Conservation (phyloP, 2,888 invertebrate species). For the Drosophila mayaguana region DNA sequence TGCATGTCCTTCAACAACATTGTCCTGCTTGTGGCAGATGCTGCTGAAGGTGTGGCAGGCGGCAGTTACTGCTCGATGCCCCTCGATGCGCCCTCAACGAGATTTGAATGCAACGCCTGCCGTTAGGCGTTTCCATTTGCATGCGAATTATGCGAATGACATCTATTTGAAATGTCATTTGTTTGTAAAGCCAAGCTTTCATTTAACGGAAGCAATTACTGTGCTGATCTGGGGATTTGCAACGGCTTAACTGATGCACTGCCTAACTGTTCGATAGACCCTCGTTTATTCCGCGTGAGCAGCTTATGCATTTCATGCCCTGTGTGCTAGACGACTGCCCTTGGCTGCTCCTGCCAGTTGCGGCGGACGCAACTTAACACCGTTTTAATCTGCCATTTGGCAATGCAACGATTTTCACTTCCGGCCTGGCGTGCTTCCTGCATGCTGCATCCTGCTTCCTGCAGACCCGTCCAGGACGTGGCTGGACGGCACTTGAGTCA, state of each 20-base stretch:
- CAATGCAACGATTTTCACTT: conserved; percentile 58
- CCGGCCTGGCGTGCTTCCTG: conserved; percentile 23
- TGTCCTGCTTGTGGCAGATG: conserved; percentile 46
- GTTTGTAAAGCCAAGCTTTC: conserved; percentile 38
- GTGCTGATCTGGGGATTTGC: background rate
- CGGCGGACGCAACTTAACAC: conserved; percentile 66
- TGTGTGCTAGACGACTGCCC: conserved; percentile 48
- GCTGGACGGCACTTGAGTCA: conserved; percentile 43
- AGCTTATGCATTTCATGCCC: conserved; percentile 41
- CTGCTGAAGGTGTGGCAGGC: conserved; percentile 50
- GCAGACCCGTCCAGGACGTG: conserved; percentile 3
- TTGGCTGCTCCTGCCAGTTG: conserved; percentile 43
- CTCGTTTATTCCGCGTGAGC: conserved; percentile 24
- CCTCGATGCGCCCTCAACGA: conserved; percentile 16
- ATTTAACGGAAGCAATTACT: conserved; percentile 51
- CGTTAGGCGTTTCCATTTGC: conserved; percentile 50
- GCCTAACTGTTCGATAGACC: background rate
- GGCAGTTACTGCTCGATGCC: conserved; percentile 18
- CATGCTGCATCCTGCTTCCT: background rate
- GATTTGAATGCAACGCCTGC: conserved; percentile 44
- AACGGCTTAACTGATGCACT: background rate
- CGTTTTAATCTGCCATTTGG: conserved; percentile 78
- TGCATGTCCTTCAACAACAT: conserved; percentile 61
- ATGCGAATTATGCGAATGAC: conserved; percentile 28
- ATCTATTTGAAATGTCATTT: conserved; percentile 51